Evolutionary conservation across 2,113 vertebrate genomes (phyloP), one percentile per base, ranked within the genome.

Genomic region (Phyllostomus hastatus): DNA sequence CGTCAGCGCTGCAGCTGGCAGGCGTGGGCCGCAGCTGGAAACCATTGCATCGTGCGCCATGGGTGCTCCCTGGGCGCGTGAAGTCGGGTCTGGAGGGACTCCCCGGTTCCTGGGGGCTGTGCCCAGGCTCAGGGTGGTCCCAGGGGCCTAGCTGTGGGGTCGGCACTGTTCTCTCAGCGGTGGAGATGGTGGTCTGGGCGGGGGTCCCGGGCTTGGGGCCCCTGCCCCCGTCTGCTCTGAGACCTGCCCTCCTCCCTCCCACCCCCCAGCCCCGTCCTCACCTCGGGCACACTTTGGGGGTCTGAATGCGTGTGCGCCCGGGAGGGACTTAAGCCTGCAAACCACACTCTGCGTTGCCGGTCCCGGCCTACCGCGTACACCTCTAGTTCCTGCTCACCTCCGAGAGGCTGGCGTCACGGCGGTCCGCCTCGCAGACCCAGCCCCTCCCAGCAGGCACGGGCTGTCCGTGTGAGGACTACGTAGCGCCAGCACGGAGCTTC

Each of bases 31-130:
- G 84, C 2, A 5, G 31, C 6, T 1, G 0, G 24, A 5, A 35
- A 33, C n/a, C 10, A 2, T 97, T 96, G 97, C 82, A 57, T 97
- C 95, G 38, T 78, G 17, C 28, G 48, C 22, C 16, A 7, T 24
- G 57, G 54, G 57, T 10, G 57, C 22, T 17, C 4, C 64, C 5
- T 11, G 35, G 26, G 31, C 2, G 33, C 7, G 5, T 59, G 0
- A 26, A 48, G 33, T 19, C n/a, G 19, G 64, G 35, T 31, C 97
- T 88, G 38, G 24, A 0, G 0, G 31, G 97, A 15, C 95, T 95
- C 33, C 73, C 14, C 26, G 72, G 57, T 31, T 54, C 10, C 48
- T n/a, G 2, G 92, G 19, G n/a, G 16, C 17, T 16, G 73, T 31
- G 73, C 73, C 46, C 41, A 75, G 72, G 72, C 72, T 16, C 72